Conservation (phyloP, 2,113 vertebrate species). For the Osmerus eperlanus region DNA sequence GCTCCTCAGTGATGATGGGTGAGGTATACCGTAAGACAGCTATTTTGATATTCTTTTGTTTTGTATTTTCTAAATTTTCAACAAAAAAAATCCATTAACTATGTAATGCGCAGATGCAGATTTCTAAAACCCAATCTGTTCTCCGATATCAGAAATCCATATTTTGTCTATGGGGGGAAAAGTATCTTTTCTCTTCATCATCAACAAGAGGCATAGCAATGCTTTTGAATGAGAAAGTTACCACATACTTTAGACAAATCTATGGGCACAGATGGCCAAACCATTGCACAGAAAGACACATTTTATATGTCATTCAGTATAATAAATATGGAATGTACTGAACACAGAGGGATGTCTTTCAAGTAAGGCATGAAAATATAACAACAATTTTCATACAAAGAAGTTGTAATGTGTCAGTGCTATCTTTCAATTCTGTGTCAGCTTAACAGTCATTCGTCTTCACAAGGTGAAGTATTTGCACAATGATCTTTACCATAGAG, state of each 20-base stretch:
- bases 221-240: conserved; percentile 6
- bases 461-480: too few species aligned
- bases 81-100: conserved; percentile 13
- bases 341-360: too few species aligned
- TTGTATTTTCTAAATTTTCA: conserved; percentile 47
- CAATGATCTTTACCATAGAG: too few species aligned
- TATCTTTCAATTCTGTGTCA: too few species aligned
- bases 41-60: conserved; percentile 68
- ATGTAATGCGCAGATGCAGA: conserved; percentile 1
- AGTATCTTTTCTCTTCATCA: conserved; percentile 48
- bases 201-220: not conserved
- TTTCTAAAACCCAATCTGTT: conserved; percentile 55
- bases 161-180: conserved; percentile 50
- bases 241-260: not conserved
- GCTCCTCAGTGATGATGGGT: conserved; percentile 61
- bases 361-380: too few species aligned
- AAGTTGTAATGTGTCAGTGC: too few species aligned
- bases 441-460: too few species aligned
- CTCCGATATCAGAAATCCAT: conserved; percentile 40
- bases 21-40: conserved; percentile 49
- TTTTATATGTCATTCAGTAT: too few species aligned
- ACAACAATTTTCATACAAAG: too few species aligned
- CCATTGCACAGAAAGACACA: too few species aligned
- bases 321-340: too few species aligned
- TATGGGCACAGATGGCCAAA: too few species aligned